These are phyloP conservation scores for Epinephelus cyanopodus DNA, from an alignment of 2,113 vertebrate species.

Conservation along the genomic window DNA sequence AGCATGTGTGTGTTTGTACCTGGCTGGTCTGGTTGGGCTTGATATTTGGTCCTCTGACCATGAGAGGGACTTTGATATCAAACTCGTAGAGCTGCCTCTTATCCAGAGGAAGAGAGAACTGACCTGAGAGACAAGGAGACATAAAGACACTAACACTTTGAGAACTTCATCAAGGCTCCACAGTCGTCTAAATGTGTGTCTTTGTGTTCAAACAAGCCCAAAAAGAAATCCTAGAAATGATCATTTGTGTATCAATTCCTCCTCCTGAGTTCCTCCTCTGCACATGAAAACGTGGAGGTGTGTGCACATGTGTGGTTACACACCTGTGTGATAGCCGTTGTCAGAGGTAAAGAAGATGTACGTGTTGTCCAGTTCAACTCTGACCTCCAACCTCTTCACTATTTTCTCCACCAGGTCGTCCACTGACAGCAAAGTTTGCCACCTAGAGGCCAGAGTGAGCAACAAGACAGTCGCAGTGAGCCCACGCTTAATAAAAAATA, in stretches of 20 bases:
- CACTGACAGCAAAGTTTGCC: conserved; percentile 96
- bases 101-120: conserved; percentile 97
- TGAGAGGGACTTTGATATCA: conserved; percentile 95
- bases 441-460: conserved; percentile 80
- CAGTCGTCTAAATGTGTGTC: no score
- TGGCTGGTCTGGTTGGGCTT: conserved; percentile 93
- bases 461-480: background rate
- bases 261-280: no score
- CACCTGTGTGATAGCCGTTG: conserved; percentile 97
- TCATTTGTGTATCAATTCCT: no score
- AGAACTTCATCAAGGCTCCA: background rate
- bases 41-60: conserved; percentile 95
- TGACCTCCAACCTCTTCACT: conserved; percentile 88
- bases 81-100: conserved; percentile 98
- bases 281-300: no score
- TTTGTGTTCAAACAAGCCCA: background rate
- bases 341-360: conserved; percentile 98
- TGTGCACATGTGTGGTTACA: background rate
- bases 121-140: conserved; percentile 83
- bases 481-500: no score
- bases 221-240: background rate
- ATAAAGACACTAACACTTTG: background rate
- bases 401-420: conserved; percentile 96
- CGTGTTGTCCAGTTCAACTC: conserved; percentile 91
- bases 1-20: conserved; percentile 76